Conservation (phyloP, 2,113 vertebrate species). For the Salminus brasiliensis region DNA sequence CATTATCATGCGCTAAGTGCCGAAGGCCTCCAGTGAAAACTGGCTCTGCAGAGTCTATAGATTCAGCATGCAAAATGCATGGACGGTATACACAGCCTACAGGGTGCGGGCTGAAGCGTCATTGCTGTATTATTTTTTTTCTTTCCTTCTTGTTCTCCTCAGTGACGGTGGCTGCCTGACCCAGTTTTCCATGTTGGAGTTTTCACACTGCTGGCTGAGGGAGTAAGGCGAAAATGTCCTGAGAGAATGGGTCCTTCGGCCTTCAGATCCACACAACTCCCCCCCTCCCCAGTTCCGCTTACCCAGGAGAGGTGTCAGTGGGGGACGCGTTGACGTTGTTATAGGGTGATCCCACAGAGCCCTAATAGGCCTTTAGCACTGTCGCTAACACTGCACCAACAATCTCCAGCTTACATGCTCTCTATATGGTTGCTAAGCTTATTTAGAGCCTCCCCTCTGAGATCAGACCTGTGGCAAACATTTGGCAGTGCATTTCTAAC, state of each 20-base stretch:
- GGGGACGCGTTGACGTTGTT: neutral
- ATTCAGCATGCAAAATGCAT: constrained; percentile 13
- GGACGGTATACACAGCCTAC: neutral
- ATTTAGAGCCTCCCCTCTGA: neutral
- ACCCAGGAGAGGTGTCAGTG: neutral
- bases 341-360: neutral
- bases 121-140: neutral
- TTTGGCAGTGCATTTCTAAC: no score
- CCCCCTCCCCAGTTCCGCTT: neutral
- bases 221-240: constrained; percentile 7
- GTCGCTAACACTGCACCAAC: neutral
- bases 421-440: neutral
- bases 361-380: constrained; percentile 19
- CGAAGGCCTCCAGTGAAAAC: constrained; percentile 45
- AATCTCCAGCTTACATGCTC: neutral
- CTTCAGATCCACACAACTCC: neutral
- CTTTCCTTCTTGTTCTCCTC: neutral
- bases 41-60: constrained; percentile 25
- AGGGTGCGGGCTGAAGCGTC: neutral
- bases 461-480: no score
- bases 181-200: constrained; percentile 61
- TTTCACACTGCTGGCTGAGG: constrained; percentile 34
- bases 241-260: constrained; percentile 9
- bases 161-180: constrained; percentile 62
- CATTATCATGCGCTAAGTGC: constrained; percentile 61